phyloP scores from a whole-genome alignment of 1,140 invertebrate species.

The Nasonia longicornis region DNA sequence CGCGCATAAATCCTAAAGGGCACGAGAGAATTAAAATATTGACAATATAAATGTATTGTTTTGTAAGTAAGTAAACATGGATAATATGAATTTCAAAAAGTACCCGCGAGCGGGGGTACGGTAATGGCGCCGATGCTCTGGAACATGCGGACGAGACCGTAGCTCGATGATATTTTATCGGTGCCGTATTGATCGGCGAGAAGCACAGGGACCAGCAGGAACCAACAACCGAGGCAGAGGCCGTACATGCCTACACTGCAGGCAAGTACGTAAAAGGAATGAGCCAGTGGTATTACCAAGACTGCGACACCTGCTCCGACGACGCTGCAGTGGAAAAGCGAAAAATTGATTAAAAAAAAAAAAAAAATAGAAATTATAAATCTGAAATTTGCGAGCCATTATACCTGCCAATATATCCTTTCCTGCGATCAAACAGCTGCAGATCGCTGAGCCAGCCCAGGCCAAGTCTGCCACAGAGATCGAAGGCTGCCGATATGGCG shows the following conservation, averaged over 20 bases:
- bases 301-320: constrained; percentile 77
- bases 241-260: constrained; percentile 75
- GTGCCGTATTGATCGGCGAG: constrained; percentile 80
- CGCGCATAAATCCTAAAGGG: constrained; percentile 73
- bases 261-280: constrained; percentile 74
- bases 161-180: constrained; percentile 79
- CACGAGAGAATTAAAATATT: background rate
- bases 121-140: constrained; percentile 81
- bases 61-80: background rate
- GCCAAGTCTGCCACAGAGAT: constrained; percentile 77
- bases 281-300: constrained; percentile 74
- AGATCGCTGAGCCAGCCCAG: constrained; percentile 80
- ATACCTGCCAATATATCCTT: constrained; percentile 79
- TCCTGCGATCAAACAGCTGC: constrained; percentile 77
- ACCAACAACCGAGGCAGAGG: constrained; percentile 80
- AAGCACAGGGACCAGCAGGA: constrained; percentile 79
- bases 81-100: background rate
- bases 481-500: constrained; percentile 78
- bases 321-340: constrained; percentile 68
- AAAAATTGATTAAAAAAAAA: background rate
- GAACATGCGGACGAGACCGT: constrained; percentile 80
- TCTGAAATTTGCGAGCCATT: too few species aligned
- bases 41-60: too few species aligned
- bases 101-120: constrained; percentile 77
- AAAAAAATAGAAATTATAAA: too few species aligned